Evolutionary conservation across 2,113 vertebrate genomes (phyloP).

Genomic region (Malurus alboscapulatus): DNA sequence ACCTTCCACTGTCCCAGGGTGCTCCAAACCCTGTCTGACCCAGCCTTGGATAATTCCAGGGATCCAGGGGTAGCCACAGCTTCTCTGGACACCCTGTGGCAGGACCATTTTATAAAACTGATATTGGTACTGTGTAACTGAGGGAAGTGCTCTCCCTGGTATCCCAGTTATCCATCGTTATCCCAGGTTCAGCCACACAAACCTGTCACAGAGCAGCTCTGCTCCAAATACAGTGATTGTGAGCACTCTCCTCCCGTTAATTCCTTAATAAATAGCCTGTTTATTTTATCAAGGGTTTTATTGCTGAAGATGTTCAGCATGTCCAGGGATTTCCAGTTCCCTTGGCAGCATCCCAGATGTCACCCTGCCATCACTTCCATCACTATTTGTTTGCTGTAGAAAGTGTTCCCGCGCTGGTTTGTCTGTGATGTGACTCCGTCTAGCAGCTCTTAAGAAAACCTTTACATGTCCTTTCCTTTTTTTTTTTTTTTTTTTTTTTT

Average conservation of each 20-base stretch:
- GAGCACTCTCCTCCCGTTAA: neutral
- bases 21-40: rapidly evolving
- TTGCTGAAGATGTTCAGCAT: neutral
- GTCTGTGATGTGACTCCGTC: neutral
- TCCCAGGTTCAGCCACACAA: neutral
- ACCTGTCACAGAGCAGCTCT: neutral
- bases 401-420: neutral
- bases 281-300: neutral
- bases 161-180: neutral
- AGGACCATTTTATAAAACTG: neutral
- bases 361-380: neutral
- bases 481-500: neutral
- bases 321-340: neutral
- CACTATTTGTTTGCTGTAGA: neutral
- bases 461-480: neutral
- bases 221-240: neutral
- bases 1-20: rapidly evolving
- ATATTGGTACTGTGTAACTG: neutral
- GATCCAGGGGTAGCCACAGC: neutral
- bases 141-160: neutral
- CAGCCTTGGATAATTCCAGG: neutral
- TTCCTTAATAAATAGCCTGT: neutral
- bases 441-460: neutral
- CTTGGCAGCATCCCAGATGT: neutral
- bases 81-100: neutral